Base-by-base conservation (phyloP, 2,888 invertebrate species). In the Drosophila anceps region DNA sequence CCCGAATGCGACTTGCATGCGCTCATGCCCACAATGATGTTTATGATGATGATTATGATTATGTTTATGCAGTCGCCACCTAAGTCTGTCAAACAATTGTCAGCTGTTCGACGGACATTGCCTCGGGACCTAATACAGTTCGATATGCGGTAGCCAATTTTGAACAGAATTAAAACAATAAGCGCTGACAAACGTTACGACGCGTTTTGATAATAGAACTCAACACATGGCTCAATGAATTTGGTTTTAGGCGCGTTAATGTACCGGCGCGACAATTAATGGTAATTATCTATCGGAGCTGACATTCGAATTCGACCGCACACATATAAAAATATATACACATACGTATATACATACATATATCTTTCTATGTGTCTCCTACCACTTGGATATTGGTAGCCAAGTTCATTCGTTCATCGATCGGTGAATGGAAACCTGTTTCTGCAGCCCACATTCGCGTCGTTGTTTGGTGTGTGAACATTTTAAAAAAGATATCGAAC, bases 391-490 rank as follows among this genome's bases (percentile, higher is more conserved):
- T 53, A 53, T 62, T 58, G 51, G 59, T 50, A 62, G 53, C 66
- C 74, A 79, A 82, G 76, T 86, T 71, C 60, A 72, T 73, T 73
- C 67, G 71, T 44, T 72, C 70, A 68, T 57, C 64, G 67, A 62
- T 33, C 51, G 53, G 70, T 74, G 82, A 82, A 81, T 84, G 81
- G 74, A 82, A 88, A 87, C 84, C 84, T 72, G 87, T 86, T 87
- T 76, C 54, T 37, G 35, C 70, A 51, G 65, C 63, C 70, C 67
- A 71, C 68, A 71, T 69, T 54, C 55, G 20, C n/a, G 3, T 29
- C 33, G 58, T 2, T 44, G 55, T 46, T 24, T 41, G 44, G 68
- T 79, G 75, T 66, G 78, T 66, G 78, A 79, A 79, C 71, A 69
- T 73, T 55, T 75, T 46, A 2, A 53, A 64, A 48, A 55, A 13